Percentiles rank a stretch among this genome's conserved stretches.
Conservation (phyloP, 1,140 invertebrate species). For the Listronotus oregonensis region DNA sequence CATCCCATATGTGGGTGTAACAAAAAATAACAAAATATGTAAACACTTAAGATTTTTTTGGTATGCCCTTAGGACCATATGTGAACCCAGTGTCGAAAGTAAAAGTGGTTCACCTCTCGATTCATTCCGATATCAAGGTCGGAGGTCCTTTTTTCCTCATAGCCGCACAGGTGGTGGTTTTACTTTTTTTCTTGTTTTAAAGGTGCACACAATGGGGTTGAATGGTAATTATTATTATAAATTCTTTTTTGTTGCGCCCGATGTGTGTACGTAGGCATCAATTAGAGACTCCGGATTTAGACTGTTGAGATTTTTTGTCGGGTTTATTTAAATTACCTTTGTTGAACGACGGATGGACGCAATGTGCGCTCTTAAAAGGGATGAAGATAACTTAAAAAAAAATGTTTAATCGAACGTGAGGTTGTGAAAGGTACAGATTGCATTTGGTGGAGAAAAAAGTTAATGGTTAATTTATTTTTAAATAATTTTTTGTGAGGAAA, state of each 20-base stretch:
- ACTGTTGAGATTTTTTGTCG: conserved; percentile 28
- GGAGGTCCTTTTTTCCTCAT: conserved; percentile 21
- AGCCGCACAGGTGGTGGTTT: conserved; percentile 25
- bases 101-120: conserved; percentile 12
- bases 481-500: conserved; percentile 15
- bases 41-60: conserved; percentile 21
- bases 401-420: conserved; percentile 25
- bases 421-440: conserved; percentile 14
- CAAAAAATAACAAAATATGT: conserved; percentile 25
- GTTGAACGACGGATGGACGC: conserved; percentile 27
- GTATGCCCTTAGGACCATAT: conserved; percentile 23
- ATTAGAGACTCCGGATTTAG: conserved; percentile 29
- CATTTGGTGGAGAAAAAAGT: conserved; percentile 26
- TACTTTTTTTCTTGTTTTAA: conserved; percentile 31
- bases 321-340: conserved; percentile 30
- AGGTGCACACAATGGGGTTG: conserved; percentile 31
- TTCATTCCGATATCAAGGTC: conserved; percentile 18
- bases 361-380: conserved; percentile 22
- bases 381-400: conserved; percentile 24
- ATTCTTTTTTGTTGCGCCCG: conserved; percentile 22
- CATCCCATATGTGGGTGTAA: conserved; percentile 14
- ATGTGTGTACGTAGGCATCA: conserved; percentile 17
- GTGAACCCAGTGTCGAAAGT: conserved; percentile 19
- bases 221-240: conserved; percentile 34
- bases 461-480: conserved; percentile 36